A percentile compares a stretch with the other conserved stretches of the same genome.
Conservation (phyloP, 2,113 vertebrate genomes). For the Alethe castanea region DNA sequence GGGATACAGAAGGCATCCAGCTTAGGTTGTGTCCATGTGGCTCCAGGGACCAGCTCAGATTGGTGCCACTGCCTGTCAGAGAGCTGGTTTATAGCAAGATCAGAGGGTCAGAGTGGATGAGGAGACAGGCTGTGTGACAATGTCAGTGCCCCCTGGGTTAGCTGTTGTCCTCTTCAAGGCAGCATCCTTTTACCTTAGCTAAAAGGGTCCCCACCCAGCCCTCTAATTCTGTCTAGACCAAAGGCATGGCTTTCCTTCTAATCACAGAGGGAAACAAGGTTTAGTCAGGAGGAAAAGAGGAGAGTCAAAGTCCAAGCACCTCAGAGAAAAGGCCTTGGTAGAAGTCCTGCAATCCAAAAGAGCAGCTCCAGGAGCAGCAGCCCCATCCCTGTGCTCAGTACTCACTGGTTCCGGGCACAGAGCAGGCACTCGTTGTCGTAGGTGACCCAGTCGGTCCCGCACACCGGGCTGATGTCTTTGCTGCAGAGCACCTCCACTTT, state of each 20-base stretch:
- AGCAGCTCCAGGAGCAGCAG: neutral
- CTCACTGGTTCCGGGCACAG: slow-evolving; percentile 9
- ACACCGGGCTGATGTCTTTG: neutral
- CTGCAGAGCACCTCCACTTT: neutral
- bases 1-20: neutral
- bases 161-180: neutral
- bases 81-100: neutral
- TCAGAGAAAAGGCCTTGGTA: neutral
- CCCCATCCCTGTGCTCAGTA: neutral
- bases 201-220: neutral
- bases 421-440: slow-evolving; percentile 7
- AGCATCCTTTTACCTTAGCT: neutral
- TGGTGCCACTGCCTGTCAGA: neutral
- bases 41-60: neutral
- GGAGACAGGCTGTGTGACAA: neutral
- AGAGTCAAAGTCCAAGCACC: neutral
- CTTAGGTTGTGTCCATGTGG: neutral
- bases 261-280: neutral
- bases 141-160: neutral
- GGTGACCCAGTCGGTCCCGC: neutral
- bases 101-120: neutral
- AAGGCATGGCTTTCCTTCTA: neutral
- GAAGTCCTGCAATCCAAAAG: neutral
- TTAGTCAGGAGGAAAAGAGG: neutral
- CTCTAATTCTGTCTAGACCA: neutral